Evolutionary conservation across 2,797 vertebrate species (phyloP).

Genomic region (Nyctibius grandis): DNA sequence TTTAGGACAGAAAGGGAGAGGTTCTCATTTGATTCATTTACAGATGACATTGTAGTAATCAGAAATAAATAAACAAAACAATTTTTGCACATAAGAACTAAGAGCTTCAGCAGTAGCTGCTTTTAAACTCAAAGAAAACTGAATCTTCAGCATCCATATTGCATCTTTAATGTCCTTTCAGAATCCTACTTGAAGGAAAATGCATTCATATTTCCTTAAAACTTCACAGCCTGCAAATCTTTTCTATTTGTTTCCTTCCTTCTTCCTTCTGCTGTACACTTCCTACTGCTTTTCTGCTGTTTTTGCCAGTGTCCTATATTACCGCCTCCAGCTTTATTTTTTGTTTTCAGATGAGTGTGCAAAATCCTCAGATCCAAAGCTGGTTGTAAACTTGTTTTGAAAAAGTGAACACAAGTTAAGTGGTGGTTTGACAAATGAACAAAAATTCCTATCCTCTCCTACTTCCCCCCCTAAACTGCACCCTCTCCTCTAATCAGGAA

Average conservation of each 20-base stretch:
- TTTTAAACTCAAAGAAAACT: background rate
- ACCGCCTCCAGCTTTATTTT: background rate
- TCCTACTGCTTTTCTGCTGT: background rate
- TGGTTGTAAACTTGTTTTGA: background rate
- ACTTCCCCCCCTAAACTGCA: accelerated
- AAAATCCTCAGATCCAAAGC: background rate
- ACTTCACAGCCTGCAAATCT: background rate
- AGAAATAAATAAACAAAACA: background rate
- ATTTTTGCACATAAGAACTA: background rate
- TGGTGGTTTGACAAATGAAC: background rate
- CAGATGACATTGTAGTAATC: background rate
- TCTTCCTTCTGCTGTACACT: background rate
- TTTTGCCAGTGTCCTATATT: background rate
- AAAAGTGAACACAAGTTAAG: accelerated
- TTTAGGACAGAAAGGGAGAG: background rate
- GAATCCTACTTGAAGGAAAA: background rate
- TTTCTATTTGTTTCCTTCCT: background rate
- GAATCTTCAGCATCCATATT: background rate
- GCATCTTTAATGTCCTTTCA: background rate
- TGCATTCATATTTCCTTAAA: background rate
- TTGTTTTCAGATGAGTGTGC: background rate
- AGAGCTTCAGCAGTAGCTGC: background rate
- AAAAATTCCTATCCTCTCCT: background rate
- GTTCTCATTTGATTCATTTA: background rate
- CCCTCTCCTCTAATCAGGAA: accelerated